These are phyloP conservation scores for Oryctes rhinoceros DNA, from an alignment of 1,140 invertebrate genomes.

Conservation along the genomic window DNA sequence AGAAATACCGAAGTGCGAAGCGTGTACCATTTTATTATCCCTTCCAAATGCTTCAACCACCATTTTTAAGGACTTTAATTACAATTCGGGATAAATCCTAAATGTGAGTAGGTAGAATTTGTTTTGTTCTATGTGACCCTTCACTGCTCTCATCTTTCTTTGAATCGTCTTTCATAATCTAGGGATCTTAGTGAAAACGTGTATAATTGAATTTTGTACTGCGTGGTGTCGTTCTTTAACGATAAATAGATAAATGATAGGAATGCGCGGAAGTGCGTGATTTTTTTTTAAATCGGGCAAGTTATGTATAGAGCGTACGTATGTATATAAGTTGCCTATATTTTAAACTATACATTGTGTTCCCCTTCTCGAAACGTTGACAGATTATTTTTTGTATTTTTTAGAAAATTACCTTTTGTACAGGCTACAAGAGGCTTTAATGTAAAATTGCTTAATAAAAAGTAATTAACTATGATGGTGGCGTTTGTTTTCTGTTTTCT, in stretches of 20 bases:
- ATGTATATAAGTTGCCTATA: conserved; percentile 18
- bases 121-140: too few species aligned
- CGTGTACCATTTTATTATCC: neutral
- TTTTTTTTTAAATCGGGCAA: conserved; percentile 32
- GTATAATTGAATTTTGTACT: conserved; percentile 15
- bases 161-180: conserved; percentile 28
- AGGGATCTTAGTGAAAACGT: conserved; percentile 14
- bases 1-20: neutral
- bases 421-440: conserved; percentile 59
- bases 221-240: neutral
- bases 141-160: neutral
- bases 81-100: neutral
- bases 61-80: neutral
- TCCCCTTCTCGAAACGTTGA: conserved; percentile 42
- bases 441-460: conserved; percentile 61
- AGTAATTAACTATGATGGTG: conserved; percentile 53
- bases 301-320: conserved; percentile 11
- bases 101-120: neutral
- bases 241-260: neutral
- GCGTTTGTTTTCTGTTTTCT: neutral
- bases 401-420: conserved; percentile 59
- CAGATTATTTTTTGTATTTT: conserved; percentile 38
- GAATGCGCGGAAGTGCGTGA: conserved; percentile 20
- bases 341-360: conserved; percentile 35
- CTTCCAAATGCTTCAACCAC: neutral